Evolutionary conservation across 2,797 vertebrate species (phyloP), one percentile per base, ranked within the genome.

Genomic region (Amazona finschi): DNA sequence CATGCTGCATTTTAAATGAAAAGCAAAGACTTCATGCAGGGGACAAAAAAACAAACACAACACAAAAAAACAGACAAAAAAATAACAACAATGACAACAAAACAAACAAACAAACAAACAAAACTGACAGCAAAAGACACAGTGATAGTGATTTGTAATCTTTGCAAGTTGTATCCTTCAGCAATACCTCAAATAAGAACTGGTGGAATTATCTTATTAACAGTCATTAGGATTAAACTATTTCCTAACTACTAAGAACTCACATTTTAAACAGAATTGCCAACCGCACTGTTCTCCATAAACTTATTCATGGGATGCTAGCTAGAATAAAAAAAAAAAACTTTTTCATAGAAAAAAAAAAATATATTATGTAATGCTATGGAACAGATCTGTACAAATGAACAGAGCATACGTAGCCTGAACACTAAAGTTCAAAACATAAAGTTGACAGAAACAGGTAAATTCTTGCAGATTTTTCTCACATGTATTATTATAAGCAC

Each of bases 391-490:
- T 30, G 9, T 50, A n/a, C 2, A 1, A 70, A 8, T 38, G 31
- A 92, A 71, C 1, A 5, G 24, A 71, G 47, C 7, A 60, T 7
- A 55, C 0, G 0, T 2, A 85, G n/a, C 16, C 28, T 39, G 65
- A 39, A 4, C n/a, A 47, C 24, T 39, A 61, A 30, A 78, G 7
- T 10, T 22, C 8, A 11, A 78, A 72, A 69, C 46, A 79, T 43
- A 18, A 87, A 78, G 18, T 6, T 67, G 11, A 50, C 9, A 77
- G n/a, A 30, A 86, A 50, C 4, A 60, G 28, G 8, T 55, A 55
- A 50, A 64, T 47, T 67, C 9, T 78, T 14, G 15, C 4, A 67
- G 20, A n/a, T 24, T 60, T 81, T 84, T 25, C 27, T 69, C 30
- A 69, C 9, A 17, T 5, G 3, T 41, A 27, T n/a, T 81, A 25